Evolutionary conservation across 2,113 vertebrate species (phyloP), one percentile per base, ranked within the genome.

Genomic region (Phodopus roborovskii): DNA sequence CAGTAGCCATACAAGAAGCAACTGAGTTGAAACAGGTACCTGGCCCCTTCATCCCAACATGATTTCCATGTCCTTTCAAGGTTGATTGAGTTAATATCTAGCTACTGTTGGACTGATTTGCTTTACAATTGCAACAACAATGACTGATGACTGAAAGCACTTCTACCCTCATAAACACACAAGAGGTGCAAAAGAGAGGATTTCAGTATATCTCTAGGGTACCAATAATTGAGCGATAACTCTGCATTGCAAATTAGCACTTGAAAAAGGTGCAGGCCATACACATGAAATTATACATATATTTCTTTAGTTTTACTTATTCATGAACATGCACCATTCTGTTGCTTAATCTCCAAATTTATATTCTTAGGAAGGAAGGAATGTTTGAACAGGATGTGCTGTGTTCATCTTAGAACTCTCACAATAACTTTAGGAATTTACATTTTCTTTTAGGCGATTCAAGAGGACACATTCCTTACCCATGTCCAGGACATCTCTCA

Each of bases 41-140:
- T 79, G 78, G 56, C 4, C 68, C 70, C 81, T 97, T 96, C 58
- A 97, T 96, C 94, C 64, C 88, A 84, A 73, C 92, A 97, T 88
- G 88, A 71, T 94, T 92, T 77, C 26, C 48, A 24, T 2, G 74
- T 94, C 28, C 85, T 95, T 95, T 96, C 78, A 94, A 96, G 88
- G 73, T 88, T 92, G 82, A 7, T 28, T 30, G 62, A 92, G 11
- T 89, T 87, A 94, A 93, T 66, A 87, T 19, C 30, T 83, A 50
- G 66, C 90, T 91, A 75, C 56, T 42, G 85, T n/a, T 17, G 12
- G 42, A 95, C 71, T 96, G 87, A 97, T 96, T 95, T 95, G 75
- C 86, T 94, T 87, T 60, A 82, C 71, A 77, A 30, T 36, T 60
- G 42, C 19, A 93, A 95, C 70, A 94, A 96, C 90, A 96, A 94